phyloP scores from a whole-genome alignment of 2,797 vertebrate species.

The Hypotaenidia okinawae region DNA sequence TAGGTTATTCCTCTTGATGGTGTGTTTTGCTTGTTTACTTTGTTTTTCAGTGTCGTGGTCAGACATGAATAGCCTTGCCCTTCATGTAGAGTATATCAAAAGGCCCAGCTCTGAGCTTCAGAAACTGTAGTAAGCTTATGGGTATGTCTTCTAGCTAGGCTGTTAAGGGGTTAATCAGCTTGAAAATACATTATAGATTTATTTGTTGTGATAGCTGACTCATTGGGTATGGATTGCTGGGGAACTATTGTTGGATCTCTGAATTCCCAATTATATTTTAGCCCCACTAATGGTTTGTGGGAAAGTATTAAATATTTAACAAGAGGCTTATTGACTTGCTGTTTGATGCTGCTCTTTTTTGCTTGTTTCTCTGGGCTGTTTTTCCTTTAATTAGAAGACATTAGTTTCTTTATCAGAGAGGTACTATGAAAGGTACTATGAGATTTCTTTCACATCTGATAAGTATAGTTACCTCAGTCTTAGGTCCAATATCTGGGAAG shows the following conservation, averaged over 20 bases:
- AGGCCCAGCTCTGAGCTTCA: neutral
- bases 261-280: neutral
- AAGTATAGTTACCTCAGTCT: conserved; percentile 24
- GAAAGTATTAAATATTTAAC: conserved; percentile 31
- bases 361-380: neutral
- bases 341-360: neutral
- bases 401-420: neutral
- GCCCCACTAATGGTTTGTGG: neutral
- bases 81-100: neutral
- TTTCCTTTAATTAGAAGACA: neutral
- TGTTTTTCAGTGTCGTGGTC: neutral
- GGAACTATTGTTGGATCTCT: neutral
- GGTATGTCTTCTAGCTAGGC: neutral
- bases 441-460: conserved; percentile 20
- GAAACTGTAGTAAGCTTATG: neutral
- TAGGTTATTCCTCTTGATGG: neutral
- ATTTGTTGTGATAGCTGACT: neutral
- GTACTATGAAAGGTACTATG: neutral
- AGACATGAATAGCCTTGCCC: neutral
- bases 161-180: neutral
- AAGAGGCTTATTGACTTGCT: neutral
- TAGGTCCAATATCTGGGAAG: conserved; percentile 35
- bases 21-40: neutral
- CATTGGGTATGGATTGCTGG: neutral
- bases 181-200: neutral